Evolutionary conservation across 1,140 invertebrate genomes (phyloP), one percentile per base, ranked within the genome.

Genomic region (Alviniconcha marisindica): DNA sequence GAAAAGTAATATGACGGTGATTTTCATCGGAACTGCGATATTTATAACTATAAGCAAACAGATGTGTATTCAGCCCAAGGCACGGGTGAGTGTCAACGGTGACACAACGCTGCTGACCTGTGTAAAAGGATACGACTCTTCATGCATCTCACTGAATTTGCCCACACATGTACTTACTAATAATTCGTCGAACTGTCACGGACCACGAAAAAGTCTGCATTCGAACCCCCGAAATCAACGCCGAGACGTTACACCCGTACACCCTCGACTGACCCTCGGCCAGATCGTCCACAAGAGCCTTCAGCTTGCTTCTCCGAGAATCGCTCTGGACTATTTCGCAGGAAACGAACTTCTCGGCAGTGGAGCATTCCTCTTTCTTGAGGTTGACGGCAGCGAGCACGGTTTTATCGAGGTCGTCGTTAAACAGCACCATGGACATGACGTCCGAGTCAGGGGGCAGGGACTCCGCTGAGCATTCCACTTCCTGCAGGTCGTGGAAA

Each of bases 341-440:
- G 18, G 73, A 42, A n/a, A 18, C 28, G 24, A 76, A 76, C 38
- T 28, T 42, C 40, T 76, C 73, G 0, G 73, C 33, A 1, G 73
- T 76, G 21, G 73, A 42, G 73, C 73, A 76, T 38, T 76, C 73
- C 21, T 76, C 21, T 44, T 76, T 76, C 38, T n/a, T 44, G 18
- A 42, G 36, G 42, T 44, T 76, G 36, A 76, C 73, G 2, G 38
- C 33, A 44, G 73, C 73, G 21, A 76, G 38, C 4, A 76, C 40
- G 44, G 7, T 48, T 38, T 76, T 44, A 24, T 76, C 73, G 24
- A 21, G 31, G 36, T 33, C 15, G 36, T 33, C 15, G 24, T 15
- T 40, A 40, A 24, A 76, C 73, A 76, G 38, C 38, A 44, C 42
- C 73, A 76, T 76, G 10, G 42, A 40, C 73, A 76, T 76, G 18